Conservation (phyloP, 1,140 invertebrate species). For the Platyscapa corneri region DNA sequence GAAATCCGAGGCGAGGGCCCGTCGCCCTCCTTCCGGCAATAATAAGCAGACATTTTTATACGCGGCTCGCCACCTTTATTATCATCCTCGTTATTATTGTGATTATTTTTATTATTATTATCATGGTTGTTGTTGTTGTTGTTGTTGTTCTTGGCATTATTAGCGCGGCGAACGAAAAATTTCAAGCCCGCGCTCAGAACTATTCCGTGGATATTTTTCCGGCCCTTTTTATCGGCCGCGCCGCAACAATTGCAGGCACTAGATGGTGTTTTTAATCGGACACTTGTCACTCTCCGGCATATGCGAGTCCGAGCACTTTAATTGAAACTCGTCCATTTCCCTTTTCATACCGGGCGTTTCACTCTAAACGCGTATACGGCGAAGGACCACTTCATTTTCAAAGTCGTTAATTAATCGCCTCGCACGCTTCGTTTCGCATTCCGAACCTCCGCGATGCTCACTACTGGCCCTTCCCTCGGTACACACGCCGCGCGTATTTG, state of each 20-base stretch:
- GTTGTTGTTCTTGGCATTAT: no score
- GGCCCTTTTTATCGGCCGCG: not conserved
- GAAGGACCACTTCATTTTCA: not conserved
- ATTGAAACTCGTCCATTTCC: not conserved
- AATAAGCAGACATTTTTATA: not conserved
- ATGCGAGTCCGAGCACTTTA: not conserved
- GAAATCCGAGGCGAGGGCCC: no score
- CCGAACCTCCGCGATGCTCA: not conserved
- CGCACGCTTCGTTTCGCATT: not conserved
- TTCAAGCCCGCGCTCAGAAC: not conserved
- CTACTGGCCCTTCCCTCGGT: no score
- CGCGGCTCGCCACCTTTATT: not conserved
- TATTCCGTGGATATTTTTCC: not conserved
- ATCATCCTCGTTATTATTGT: no score
- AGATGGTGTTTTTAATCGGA: not conserved
- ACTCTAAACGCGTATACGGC: not conserved
- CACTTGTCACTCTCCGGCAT: not conserved
- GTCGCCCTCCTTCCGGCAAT: not conserved
- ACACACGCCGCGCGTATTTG: no score
- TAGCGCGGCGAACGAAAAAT: not conserved
- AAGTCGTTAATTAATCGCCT: not conserved
- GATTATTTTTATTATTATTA: no score
- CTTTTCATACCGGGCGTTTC: not conserved
- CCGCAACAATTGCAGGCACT: constrained; percentile 26
- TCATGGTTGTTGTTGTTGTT: no score